These are phyloP conservation scores for Cisticola juncidis DNA, from an alignment of 2,113 vertebrate genomes.

Conservation along the genomic window DNA sequence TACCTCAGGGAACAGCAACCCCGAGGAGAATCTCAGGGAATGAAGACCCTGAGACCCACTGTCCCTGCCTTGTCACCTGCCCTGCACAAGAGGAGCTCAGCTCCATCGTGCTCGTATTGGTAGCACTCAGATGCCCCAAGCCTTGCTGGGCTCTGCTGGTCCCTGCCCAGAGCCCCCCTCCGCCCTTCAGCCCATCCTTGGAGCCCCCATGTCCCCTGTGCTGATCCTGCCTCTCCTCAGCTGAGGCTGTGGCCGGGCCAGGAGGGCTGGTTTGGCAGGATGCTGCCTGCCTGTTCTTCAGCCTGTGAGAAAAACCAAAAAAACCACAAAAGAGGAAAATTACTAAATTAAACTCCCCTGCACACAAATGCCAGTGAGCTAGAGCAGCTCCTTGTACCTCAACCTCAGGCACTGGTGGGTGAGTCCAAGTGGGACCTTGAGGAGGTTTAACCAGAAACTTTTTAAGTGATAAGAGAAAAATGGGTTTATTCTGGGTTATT, in stretches of 20 bases:
- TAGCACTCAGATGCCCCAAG: not conserved
- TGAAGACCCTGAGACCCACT: too few species aligned
- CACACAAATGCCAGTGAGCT: fast-evolving
- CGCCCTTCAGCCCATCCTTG: not conserved
- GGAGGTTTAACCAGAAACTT: not conserved
- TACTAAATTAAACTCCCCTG: not conserved
- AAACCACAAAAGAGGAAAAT: not conserved
- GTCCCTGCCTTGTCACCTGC: not conserved
- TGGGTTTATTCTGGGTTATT: not conserved
- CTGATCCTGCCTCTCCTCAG: not conserved
- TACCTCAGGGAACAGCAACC: too few species aligned
- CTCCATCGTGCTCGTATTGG: fast-evolving
- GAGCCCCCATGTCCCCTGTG: not conserved
- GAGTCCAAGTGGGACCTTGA: not conserved
- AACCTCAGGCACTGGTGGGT: fast-evolving
- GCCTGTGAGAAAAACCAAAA: not conserved
- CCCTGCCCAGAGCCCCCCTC: not conserved
- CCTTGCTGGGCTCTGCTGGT: not conserved
- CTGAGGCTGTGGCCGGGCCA: not conserved
- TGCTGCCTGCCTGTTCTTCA: not conserved
- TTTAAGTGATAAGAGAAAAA: not conserved
- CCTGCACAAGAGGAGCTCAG: not conserved
- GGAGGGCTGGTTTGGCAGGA: not conserved
- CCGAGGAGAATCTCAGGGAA: too few species aligned
- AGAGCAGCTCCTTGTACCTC: not conserved